phyloP scores from a whole-genome alignment of 2,888 invertebrate genomes.

The Eueremaeus valkanovi region DNA sequence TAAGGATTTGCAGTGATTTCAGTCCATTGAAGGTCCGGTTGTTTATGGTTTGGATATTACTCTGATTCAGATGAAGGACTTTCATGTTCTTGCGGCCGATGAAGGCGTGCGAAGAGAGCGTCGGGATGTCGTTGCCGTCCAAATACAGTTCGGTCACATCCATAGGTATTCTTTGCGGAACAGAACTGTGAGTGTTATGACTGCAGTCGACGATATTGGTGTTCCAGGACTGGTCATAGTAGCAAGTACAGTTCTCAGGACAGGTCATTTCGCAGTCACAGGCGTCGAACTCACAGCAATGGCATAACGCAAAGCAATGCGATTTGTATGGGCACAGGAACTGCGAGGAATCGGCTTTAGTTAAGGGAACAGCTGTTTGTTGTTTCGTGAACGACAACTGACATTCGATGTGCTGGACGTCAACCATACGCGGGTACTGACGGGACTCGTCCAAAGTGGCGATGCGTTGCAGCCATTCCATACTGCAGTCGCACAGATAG shows the following conservation, averaged over 20 bases:
- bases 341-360: slow-evolving; percentile 52
- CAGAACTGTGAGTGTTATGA: slow-evolving; percentile 52
- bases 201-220: slow-evolving; percentile 81
- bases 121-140: slow-evolving; percentile 74
- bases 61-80: slow-evolving; percentile 70
- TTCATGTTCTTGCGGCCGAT: slow-evolving; percentile 75
- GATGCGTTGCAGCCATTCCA: slow-evolving; percentile 77
- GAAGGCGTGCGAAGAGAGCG: slow-evolving; percentile 74
- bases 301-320: slow-evolving; percentile 79
- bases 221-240: slow-evolving; percentile 79
- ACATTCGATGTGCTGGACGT: slow-evolving; percentile 76
- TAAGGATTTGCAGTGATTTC: slow-evolving; percentile 67
- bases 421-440: slow-evolving; percentile 75
- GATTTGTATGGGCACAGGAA: slow-evolving; percentile 77
- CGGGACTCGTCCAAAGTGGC: slow-evolving; percentile 65
- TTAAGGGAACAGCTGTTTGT: slow-evolving; percentile 40
- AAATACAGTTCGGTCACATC: slow-evolving; percentile 82
- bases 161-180: slow-evolving; percentile 81
- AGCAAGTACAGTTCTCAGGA: slow-evolving; percentile 79
- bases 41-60: slow-evolving; percentile 71
- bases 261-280: slow-evolving; percentile 91
- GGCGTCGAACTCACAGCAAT: slow-evolving; percentile 84
- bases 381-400: slow-evolving; percentile 60
- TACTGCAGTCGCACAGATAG: slow-evolving; percentile 77
- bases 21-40: slow-evolving; percentile 79